These are phyloP conservation scores for Macropodus opercularis DNA, from an alignment of 2,797 vertebrate genomes.

Conservation along the genomic window DNA sequence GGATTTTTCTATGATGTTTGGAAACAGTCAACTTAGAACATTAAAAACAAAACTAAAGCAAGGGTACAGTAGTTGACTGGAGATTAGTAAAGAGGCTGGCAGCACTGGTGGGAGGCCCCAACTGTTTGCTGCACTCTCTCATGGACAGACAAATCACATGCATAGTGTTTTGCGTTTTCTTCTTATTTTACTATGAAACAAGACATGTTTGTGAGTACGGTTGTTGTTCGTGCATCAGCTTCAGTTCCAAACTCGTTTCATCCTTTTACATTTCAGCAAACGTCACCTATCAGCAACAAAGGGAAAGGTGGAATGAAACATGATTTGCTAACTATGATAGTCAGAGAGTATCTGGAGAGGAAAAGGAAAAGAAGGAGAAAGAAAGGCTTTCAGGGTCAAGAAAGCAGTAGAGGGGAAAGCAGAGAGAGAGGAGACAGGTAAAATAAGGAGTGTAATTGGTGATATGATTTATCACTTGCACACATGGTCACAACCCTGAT, in stretches of 20 bases:
- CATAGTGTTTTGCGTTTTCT: not conserved
- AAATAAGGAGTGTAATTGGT: slow-evolving; percentile 28
- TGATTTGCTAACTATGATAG: not conserved
- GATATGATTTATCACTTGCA: slow-evolving; percentile 46
- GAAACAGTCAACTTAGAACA: too few species aligned
- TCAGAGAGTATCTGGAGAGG: not conserved
- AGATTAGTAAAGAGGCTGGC: too few species aligned
- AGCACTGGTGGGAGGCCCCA: too few species aligned
- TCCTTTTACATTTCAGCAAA: slow-evolving; percentile 22
- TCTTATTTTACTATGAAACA: not conserved
- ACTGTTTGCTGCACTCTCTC: not conserved
- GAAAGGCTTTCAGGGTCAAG: slow-evolving; percentile 11
- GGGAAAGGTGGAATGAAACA: slow-evolving; percentile 3
- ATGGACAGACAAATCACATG: not conserved
- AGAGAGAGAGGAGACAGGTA: slow-evolving; percentile 22
- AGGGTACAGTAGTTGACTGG: too few species aligned
- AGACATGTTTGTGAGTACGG: not conserved
- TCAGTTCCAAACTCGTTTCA: slow-evolving; percentile 14
- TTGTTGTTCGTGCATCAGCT: not conserved
- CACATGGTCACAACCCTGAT: not conserved
- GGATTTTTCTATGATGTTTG: too few species aligned
- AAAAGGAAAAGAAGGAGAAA: not conserved
- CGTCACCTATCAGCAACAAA: slow-evolving; percentile 33
- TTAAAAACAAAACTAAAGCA: too few species aligned
- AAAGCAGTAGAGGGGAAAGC: slow-evolving; percentile 17